phyloP scores from a whole-genome alignment of 2,113 vertebrate species.

The Silurus glanis region DNA sequence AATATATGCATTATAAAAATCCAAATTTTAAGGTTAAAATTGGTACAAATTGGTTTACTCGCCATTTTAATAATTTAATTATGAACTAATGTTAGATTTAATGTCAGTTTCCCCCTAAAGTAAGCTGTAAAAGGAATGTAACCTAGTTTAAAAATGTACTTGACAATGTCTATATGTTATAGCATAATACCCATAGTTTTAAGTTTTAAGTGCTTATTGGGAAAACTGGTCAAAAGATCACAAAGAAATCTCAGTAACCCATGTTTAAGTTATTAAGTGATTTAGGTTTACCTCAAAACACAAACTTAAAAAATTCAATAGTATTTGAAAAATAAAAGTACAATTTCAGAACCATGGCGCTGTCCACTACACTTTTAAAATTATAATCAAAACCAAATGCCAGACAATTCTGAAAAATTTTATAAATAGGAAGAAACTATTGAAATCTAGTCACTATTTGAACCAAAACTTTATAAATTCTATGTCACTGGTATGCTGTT shows the following conservation, averaged over 20 bases:
- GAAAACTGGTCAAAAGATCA: not conserved
- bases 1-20: not conserved
- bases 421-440: not conserved
- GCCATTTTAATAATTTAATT: not conserved
- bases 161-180: too few species aligned
- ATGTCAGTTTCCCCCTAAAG: not conserved
- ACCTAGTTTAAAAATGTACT: not conserved
- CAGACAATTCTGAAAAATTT: not conserved
- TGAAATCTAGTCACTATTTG: not conserved
- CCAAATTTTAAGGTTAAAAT: not conserved
- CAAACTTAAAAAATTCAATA: not conserved
- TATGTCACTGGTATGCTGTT: not conserved
- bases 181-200: not conserved
- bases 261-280: not conserved
- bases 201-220: not conserved
- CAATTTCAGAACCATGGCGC: constrained; percentile 46
- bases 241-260: not conserved
- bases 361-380: constrained; percentile 30
- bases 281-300: not conserved
- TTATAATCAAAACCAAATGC: not conserved
- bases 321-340: not conserved
- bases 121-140: not conserved
- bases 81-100: not conserved
- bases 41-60: not conserved
- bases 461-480: not conserved